These are phyloP conservation scores for Asobara japonica DNA, from an alignment of 1,140 invertebrate species.

Conservation along the genomic window DNA sequence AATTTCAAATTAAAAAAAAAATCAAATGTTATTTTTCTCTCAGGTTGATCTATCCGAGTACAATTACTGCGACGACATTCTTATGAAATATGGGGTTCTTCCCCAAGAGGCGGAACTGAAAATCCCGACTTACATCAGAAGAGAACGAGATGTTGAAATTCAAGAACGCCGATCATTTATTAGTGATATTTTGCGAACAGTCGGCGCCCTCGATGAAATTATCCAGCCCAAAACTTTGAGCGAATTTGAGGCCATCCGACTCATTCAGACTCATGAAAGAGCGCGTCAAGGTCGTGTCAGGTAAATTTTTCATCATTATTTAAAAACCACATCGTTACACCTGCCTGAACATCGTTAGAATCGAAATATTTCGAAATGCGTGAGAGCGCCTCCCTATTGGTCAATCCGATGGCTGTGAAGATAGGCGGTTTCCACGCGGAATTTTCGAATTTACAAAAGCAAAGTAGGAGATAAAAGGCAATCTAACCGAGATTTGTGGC, in stretches of 20 bases:
- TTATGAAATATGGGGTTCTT: constrained; percentile 70
- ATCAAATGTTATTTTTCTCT: too few species aligned
- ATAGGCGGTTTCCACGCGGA: too few species aligned
- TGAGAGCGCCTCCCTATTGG: too few species aligned
- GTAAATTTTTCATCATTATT: neutral
- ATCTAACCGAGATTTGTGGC: too few species aligned
- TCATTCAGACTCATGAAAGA: constrained; percentile 88
- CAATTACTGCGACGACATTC: constrained; percentile 85
- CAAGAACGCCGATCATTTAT: constrained; percentile 71
- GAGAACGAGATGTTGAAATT: constrained; percentile 74
- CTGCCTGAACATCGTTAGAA: neutral
- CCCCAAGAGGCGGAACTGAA: constrained; percentile 74
- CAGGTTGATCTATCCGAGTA: constrained; percentile 87
- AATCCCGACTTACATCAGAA: constrained; percentile 75
- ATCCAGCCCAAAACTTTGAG: constrained; percentile 70
- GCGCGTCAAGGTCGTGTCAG: constrained; percentile 84
- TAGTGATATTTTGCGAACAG: constrained; percentile 72
- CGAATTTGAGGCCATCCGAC: constrained; percentile 83
- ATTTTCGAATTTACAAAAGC: too few species aligned
- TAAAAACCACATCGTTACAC: constrained; percentile 45
- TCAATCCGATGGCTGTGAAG: too few species aligned
- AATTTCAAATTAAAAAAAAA: too few species aligned
- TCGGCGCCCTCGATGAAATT: constrained; percentile 76
- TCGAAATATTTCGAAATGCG: too few species aligned
- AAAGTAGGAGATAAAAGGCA: too few species aligned